Evolutionary conservation across 2,113 vertebrate species (phyloP).

Genomic region (Theristicus caerulescens): DNA sequence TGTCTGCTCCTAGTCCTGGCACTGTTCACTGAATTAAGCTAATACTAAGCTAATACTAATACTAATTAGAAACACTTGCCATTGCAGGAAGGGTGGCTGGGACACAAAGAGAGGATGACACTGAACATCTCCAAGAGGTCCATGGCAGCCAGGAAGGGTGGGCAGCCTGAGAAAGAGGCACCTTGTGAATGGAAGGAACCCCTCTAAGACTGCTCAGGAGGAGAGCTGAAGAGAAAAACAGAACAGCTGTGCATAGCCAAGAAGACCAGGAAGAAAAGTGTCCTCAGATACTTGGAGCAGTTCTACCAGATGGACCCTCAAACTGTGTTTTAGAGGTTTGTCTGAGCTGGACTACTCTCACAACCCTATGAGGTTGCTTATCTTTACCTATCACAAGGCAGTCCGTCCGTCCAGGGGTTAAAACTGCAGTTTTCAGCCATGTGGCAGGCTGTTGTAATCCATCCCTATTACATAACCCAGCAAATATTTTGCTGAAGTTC

Average conservation of each 20-base stretch:
- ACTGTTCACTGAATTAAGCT: not conserved
- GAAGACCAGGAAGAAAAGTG: not conserved
- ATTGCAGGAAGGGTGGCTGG: not conserved
- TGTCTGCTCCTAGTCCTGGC: not conserved
- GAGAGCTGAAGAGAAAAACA: not conserved
- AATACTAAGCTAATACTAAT: not conserved
- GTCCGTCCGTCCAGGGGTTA: conserved; percentile 6
- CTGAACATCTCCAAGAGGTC: not conserved
- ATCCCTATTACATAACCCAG: conserved; percentile 22
- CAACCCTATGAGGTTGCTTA: not conserved
- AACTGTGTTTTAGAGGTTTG: not conserved
- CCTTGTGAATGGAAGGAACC: not conserved
- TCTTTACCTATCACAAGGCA: not conserved
- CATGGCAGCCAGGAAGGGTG: not conserved
- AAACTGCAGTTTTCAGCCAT: conserved; percentile 11
- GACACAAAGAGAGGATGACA: not conserved
- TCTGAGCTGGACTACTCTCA: not conserved
- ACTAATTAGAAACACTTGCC: not conserved
- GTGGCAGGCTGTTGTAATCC: conserved; percentile 35
- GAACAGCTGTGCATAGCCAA: not conserved
- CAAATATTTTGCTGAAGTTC: conserved; percentile 60
- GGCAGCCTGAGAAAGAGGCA: not conserved
- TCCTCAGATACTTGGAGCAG: not conserved
- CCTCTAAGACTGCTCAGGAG: not conserved
- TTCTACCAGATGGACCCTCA: not conserved